A percentile compares a stretch with the other conserved stretches of the same genome.
Conservation (phyloP, 2,113 vertebrate genomes). For the Ctenomys sociabilis region DNA sequence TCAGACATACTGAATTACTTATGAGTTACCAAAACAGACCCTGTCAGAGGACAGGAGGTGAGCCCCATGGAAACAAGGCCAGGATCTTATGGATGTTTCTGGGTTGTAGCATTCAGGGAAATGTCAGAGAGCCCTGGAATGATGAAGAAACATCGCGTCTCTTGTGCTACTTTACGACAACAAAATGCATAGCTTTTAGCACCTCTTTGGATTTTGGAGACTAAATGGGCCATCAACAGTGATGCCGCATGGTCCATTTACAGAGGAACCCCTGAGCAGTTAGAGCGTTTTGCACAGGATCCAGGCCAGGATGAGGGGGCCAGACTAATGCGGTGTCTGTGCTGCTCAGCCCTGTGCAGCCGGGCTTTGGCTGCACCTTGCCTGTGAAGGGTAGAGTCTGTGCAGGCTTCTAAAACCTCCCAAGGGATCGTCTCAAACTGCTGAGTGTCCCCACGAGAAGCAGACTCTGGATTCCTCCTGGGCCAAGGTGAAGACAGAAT, state of each 20-base stretch:
- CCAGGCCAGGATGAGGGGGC: fast-evolving
- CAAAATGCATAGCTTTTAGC: not conserved
- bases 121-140: fast-evolving
- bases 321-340: fast-evolving
- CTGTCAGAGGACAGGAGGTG: not conserved
- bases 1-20: not conserved
- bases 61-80: not conserved
- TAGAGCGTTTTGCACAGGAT: not conserved
- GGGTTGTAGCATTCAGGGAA: too few species aligned
- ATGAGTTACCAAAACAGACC: too few species aligned
- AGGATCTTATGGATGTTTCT: fast-evolving
- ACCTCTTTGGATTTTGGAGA: not conserved
- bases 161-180: not conserved
- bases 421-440: not conserved
- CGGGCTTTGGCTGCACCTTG: fast-evolving
- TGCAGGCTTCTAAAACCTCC: not conserved
- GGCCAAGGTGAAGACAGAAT: fast-evolving
- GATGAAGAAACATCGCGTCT: fast-evolving
- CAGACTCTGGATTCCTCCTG: not conserved
- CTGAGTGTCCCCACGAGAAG: not conserved
- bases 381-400: fast-evolving
- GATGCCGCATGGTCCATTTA: not conserved
- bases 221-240: not conserved
- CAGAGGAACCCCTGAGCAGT: fast-evolving
- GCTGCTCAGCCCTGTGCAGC: fast-evolving